Evolutionary conservation across 2,888 invertebrate species (phyloP).

Genomic region (Heteromyza rotundicornis): DNA sequence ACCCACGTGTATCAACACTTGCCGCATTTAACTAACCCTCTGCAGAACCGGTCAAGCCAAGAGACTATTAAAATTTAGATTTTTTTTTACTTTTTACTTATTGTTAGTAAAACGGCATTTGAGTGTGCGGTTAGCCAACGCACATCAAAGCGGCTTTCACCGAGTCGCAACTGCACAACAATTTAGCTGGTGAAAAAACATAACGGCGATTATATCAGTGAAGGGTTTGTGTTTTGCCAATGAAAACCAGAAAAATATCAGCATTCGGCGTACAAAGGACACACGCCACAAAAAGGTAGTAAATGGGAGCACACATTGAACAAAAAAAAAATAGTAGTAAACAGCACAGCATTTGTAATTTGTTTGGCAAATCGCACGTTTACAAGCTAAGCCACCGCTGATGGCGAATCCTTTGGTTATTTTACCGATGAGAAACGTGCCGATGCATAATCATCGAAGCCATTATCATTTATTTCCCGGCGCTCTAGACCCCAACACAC

Average conservation of each 20-base stretch:
- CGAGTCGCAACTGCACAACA: not conserved
- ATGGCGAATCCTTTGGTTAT: not conserved
- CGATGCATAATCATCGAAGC: slow-evolving; percentile 43
- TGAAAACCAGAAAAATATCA: not conserved
- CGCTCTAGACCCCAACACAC: slow-evolving; percentile 28
- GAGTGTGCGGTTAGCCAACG: not conserved
- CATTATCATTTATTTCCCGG: slow-evolving; percentile 48
- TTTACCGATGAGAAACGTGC: slow-evolving; percentile 53
- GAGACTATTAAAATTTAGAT: too few species aligned
- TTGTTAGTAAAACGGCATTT: not conserved
- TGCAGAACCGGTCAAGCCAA: too few species aligned
- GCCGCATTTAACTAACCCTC: too few species aligned
- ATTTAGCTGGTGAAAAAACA: not conserved
- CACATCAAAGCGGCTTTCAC: not conserved
- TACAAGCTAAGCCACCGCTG: not conserved
- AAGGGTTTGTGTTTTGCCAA: not conserved
- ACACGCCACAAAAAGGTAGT: not conserved
- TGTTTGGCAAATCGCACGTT: slow-evolving; percentile 46
- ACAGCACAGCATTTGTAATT: slow-evolving; percentile 43
- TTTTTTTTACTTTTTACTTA: not conserved
- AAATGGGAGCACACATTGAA: slow-evolving; percentile 14
- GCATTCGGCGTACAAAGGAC: not conserved
- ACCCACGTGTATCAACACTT: too few species aligned
- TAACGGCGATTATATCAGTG: not conserved
- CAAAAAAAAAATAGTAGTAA: slow-evolving; percentile 40